Percentiles rank a stretch among this genome's conserved stretches.
Conservation (phyloP, 2,888 invertebrate genomes). For the Vannuccia rotundouncinata region DNA sequence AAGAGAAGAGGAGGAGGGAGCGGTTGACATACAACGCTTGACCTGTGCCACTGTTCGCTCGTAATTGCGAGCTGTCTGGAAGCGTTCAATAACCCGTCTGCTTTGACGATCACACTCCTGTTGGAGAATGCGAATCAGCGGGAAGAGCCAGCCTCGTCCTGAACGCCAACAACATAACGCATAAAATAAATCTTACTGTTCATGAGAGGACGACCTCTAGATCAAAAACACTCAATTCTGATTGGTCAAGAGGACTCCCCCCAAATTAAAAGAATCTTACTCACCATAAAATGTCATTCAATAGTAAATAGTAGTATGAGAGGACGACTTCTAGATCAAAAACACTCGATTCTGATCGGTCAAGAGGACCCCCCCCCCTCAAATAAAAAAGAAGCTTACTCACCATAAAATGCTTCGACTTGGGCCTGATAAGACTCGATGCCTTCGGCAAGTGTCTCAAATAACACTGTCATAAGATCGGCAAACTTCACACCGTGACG, state of each 20-base stretch:
- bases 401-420: constrained; percentile 78
- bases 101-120: constrained; percentile 66
- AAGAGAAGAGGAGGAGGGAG: constrained; percentile 62
- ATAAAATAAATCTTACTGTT: background rate
- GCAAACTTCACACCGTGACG: constrained; percentile 66
- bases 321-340: too few species aligned
- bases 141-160: constrained; percentile 67
- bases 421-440: constrained; percentile 80
- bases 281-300: too few species aligned
- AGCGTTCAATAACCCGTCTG: constrained; percentile 65
- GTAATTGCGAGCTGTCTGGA: constrained; percentile 65
- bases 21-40: constrained; percentile 18
- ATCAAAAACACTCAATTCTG: too few species aligned
- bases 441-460: constrained; percentile 75
- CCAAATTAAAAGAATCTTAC: too few species aligned
- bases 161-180: constrained; percentile 37
- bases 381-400: too few species aligned
- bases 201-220: too few species aligned
- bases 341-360: too few species aligned
- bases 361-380: too few species aligned
- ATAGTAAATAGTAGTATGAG: too few species aligned
- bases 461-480: constrained; percentile 73
- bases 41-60: constrained; percentile 60
- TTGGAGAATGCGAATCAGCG: constrained; percentile 65
- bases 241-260: too few species aligned